Percentiles rank a stretch among this genome's conserved stretches.
These are phyloP conservation scores for Aleiodes leptofemur DNA, from an alignment of 2,888 invertebrate species.

Conservation along the genomic window DNA sequence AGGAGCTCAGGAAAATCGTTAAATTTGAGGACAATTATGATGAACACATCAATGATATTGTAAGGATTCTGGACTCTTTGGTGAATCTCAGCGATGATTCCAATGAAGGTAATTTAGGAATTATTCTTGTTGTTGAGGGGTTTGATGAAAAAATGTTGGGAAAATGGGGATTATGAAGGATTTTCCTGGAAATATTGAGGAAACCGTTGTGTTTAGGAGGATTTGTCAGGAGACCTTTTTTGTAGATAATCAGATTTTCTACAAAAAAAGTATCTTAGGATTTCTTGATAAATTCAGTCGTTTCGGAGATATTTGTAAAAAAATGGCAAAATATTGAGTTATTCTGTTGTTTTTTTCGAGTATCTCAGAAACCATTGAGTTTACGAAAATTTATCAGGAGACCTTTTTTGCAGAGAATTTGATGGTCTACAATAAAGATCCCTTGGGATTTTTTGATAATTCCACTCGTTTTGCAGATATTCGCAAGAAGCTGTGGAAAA, in stretches of 20 bases:
- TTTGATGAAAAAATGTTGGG: too few species aligned
- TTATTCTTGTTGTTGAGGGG: too few species aligned
- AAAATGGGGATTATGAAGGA: too few species aligned
- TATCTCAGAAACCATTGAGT: neutral
- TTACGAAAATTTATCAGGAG: neutral
- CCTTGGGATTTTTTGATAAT: neutral
- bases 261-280: neutral
- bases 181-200: too few species aligned
- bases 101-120: conserved; percentile 56
- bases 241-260: neutral
- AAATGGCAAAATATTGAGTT: neutral
- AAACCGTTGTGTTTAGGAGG: neutral
- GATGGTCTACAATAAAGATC: neutral
- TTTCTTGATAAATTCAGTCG: neutral
- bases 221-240: neutral
- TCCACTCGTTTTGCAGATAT: neutral
- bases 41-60: conserved; percentile 52
- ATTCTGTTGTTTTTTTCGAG: neutral
- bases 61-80: conserved; percentile 61
- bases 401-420: conserved; percentile 4
- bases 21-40: conserved; percentile 54
- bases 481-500: neutral
- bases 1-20: conserved; percentile 57
- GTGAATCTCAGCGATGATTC: conserved; percentile 60
- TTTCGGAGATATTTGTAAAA: neutral